Percentiles rank a stretch among this genome's conserved stretches.
Conservation (phyloP, 2,888 invertebrate genomes). For the Apotomis capreana region DNA sequence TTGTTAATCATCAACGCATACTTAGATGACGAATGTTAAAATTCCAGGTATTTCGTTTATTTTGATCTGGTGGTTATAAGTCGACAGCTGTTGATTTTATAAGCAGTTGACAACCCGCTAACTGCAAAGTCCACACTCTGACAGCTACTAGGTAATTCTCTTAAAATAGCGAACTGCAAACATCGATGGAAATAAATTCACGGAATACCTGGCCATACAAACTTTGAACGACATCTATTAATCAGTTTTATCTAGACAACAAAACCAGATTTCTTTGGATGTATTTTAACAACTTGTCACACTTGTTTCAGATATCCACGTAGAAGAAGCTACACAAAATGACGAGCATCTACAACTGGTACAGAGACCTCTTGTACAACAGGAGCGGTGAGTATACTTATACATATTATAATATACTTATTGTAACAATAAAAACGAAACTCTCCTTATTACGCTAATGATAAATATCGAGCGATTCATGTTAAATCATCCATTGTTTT, state of each 20-base stretch:
- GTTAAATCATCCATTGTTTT: too few species aligned
- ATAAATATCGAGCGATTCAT: too few species aligned
- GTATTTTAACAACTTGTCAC: slow-evolving; percentile 41
- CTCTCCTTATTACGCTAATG: too few species aligned
- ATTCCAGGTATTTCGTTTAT: too few species aligned
- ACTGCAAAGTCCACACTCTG: slow-evolving; percentile 25
- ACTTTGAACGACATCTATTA: not conserved
- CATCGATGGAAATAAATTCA: slow-evolving; percentile 13
- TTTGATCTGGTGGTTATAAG: not conserved
- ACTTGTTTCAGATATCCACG: slow-evolving; percentile 75
- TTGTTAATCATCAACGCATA: too few species aligned
- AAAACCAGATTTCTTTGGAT: not conserved
- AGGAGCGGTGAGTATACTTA: slow-evolving; percentile 85
- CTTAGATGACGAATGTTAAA: too few species aligned
- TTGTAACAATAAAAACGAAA: too few species aligned
- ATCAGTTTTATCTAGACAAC: not conserved
- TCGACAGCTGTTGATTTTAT: not conserved
- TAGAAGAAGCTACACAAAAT: slow-evolving; percentile 77
- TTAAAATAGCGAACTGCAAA: slow-evolving; percentile 22
- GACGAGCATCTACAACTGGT: slow-evolving; percentile 85
- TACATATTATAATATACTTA: not conserved
- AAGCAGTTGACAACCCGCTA: not conserved
- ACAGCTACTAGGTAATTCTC: slow-evolving; percentile 10
- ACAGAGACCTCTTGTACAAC: slow-evolving; percentile 88
- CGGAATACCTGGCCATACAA: too few species aligned